Conservation (phyloP, 1,140 invertebrate genomes). For the Orchestia grillus region DNA sequence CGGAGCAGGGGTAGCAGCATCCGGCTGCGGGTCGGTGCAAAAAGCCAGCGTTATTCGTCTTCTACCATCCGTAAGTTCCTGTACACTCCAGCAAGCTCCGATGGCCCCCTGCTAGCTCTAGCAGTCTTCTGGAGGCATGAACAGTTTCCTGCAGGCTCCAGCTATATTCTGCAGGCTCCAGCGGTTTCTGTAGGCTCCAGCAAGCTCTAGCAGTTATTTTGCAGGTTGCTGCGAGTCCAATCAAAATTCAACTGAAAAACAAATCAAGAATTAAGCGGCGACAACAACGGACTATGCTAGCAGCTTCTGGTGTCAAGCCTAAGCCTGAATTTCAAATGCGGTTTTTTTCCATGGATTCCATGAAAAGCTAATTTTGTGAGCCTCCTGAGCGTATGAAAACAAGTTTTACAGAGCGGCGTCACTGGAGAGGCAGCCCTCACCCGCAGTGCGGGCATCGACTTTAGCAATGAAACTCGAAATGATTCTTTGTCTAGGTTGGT, state of each 20-base stretch:
- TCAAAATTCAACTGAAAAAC: neutral
- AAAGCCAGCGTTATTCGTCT: neutral
- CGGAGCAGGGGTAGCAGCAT: neutral
- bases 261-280: neutral
- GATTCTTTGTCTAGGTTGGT: neutral
- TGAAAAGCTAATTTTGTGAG: neutral
- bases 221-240: neutral
- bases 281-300: neutral
- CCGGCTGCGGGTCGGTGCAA: neutral
- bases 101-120: neutral
- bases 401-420: neutral
- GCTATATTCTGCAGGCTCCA: neutral
- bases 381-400: neutral
- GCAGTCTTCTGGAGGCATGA: neutral
- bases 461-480: neutral
- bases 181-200: neutral
- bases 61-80: neutral
- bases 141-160: neutral
- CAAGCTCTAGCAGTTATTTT: neutral
- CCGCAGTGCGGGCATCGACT: neutral
- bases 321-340: neutral
- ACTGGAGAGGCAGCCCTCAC: neutral
- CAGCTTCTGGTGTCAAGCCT: neutral
- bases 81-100: neutral
- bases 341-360: neutral